Conservation (phyloP, 2,888 invertebrate species). For the Yponomeuta evonymella region DNA sequence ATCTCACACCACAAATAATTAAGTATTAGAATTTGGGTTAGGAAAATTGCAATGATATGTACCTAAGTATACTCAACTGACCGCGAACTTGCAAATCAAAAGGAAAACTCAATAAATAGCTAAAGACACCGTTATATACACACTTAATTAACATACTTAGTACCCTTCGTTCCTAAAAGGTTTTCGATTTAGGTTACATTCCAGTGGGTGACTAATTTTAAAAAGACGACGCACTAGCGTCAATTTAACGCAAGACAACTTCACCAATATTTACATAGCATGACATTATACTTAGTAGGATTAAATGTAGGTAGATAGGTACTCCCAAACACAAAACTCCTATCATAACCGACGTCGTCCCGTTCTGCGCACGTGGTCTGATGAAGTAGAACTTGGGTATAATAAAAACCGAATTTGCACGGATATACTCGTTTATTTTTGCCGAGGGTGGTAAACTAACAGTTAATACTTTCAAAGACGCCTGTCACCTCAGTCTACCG, state of each 20-base stretch:
- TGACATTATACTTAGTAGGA: not conserved
- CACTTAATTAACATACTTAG: constrained; percentile 62
- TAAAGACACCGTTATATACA: constrained; percentile 55
- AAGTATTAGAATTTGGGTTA: constrained; percentile 36
- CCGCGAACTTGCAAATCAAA: constrained; percentile 59
- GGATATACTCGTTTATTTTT: no score
- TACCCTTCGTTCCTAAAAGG: constrained; percentile 70
- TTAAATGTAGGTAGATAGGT: constrained; percentile 11
- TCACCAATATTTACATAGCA: constrained; percentile 65
- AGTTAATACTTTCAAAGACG: no score
- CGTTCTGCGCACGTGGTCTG: not conserved
- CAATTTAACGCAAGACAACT: constrained; percentile 25
- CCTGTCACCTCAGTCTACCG: no score
- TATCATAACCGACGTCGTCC: not conserved
- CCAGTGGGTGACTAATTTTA: constrained; percentile 50
- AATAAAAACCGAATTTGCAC: no score
- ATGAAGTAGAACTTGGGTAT: not conserved
- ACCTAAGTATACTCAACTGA: constrained; percentile 67
- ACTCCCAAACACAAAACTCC: not conserved
- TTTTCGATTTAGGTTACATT: constrained; percentile 59
- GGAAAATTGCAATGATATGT: constrained; percentile 70
- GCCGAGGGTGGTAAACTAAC: no score
- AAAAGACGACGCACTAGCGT: constrained; percentile 1
- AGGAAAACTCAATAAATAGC: constrained; percentile 68
- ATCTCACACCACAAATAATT: constrained; percentile 12